A percentile compares a stretch with the other conserved stretches of the same genome.
These are phyloP conservation scores for Jordanella pulchra DNA, from an alignment of 2,797 vertebrate species.

Conservation along the genomic window DNA sequence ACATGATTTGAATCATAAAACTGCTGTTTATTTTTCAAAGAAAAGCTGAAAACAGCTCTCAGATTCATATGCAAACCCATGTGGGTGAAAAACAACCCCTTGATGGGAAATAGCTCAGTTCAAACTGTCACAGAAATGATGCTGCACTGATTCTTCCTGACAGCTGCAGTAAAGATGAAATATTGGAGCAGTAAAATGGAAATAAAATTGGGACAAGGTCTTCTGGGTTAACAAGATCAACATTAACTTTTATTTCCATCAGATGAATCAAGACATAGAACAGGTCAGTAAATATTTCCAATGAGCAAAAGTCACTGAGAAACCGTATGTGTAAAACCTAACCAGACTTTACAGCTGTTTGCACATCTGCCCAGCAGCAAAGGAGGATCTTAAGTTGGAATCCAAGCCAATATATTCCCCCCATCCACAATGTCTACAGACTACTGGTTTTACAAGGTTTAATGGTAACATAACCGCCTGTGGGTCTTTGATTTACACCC, in stretches of 20 bases:
- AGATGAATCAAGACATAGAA: not conserved
- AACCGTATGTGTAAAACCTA: not conserved
- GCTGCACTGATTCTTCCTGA: not conserved
- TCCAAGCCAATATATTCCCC: too few relatives aligned
- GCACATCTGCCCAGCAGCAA: too few relatives aligned
- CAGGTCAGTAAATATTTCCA: too few relatives aligned
- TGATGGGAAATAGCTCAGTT: conserved; percentile 21
- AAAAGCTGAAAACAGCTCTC: conserved; percentile 20
- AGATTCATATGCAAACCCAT: conserved; percentile 4
- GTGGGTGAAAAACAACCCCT: conserved; percentile 5
- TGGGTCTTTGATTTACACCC: too few relatives aligned
- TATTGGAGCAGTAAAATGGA: conserved; percentile 1
- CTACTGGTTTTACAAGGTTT: too few relatives aligned
- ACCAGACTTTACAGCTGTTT: too few relatives aligned
- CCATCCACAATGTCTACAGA: too few relatives aligned
- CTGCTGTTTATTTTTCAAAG: not conserved
- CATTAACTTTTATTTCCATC: not conserved
- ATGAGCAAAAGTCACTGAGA: too few relatives aligned
- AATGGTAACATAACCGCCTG: too few relatives aligned
- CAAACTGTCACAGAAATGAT: conserved; percentile 1
- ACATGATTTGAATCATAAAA: not conserved
- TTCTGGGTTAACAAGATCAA: not conserved
- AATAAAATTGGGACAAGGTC: not conserved
- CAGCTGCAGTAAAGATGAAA: conserved; percentile 1
- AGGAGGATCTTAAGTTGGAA: too few relatives aligned